These are phyloP conservation scores for Rhinolophus ferrumequinum DNA, from an alignment of 2,113 vertebrate species.

Conservation along the genomic window DNA sequence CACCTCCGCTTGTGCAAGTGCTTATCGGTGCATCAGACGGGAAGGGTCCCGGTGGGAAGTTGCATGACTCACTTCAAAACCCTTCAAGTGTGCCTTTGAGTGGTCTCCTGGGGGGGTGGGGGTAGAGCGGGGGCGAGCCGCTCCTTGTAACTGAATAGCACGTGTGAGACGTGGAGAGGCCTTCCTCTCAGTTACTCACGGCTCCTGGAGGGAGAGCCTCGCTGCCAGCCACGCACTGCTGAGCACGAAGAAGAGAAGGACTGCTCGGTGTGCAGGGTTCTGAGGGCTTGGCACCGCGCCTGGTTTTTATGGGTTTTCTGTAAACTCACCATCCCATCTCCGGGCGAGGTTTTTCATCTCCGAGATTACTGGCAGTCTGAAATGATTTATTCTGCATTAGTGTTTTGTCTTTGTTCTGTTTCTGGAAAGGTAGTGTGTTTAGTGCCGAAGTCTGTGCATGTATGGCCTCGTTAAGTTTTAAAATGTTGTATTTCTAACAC, in stretches of 20 bases:
- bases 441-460: not conserved
- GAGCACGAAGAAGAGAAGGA: constrained; percentile 74
- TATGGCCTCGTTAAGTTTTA: fast-evolving
- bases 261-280: constrained; percentile 29
- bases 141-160: not conserved
- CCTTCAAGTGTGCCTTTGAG: not conserved
- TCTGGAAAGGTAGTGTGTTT: constrained; percentile 61
- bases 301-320: constrained; percentile 78
- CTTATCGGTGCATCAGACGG: fast-evolving
- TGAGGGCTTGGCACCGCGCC: constrained; percentile 76
- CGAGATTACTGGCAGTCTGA: constrained; percentile 68
- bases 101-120: not conserved
- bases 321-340: constrained; percentile 78
- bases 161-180: not conserved
- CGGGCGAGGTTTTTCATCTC: constrained; percentile 79
- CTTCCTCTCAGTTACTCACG: too few relatives aligned
- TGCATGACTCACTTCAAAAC: fast-evolving
- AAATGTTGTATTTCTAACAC: fast-evolving
- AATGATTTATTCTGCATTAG: constrained; percentile 69
- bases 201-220: constrained; percentile 72
- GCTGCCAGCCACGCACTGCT: constrained; percentile 78
- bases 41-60: not conserved
- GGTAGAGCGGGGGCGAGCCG: not conserved
- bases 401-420: constrained; percentile 65
- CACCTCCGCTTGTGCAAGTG: fast-evolving